Evolutionary conservation across 2,888 invertebrate species (phyloP), one percentile per base, ranked within the genome.

Genomic region (Clusia tigrina): DNA sequence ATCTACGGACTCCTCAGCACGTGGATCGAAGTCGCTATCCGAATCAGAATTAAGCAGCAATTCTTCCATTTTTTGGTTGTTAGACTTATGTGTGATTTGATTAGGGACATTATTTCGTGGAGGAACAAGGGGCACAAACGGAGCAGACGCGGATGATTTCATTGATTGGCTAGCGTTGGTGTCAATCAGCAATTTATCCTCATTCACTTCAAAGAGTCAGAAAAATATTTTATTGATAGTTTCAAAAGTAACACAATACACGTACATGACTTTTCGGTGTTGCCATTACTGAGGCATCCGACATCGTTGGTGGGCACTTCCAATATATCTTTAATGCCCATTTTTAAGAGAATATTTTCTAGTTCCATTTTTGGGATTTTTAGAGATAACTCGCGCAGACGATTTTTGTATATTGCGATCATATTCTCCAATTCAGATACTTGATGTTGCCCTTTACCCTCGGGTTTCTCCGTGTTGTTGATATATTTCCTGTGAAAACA

Each of bases 401-500:
- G 89, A 78, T 89, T 91, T 82, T 92, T 92, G 81, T 95, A 92
- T 46, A 90, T 87, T 67, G 89, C 89, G 82, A 95, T 92, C 79
- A 96, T 96, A 70, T 90, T 87, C 82, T 97, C 96, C 72, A 97
- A 83, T 73, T 91, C 90, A 78, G 93, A 92, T 69, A 97, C 93
- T 81, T 93, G 92, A 74, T 95, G 91, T 76, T 96, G 94, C 59
- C 96, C 87, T 79, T 95, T 91, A 80, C 93, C 92, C 81, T 97
- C 96, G 64, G 94, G 94, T 81, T 92, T 92, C 63, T 94, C 94
- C 60, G 94, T 94, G 66, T 94, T 94, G 81, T 95, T 97, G 77
- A 98, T 86, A 85, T 96, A 98, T 78, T 94, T 89, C 83, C 92
- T 93, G 86, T 87, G 25, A 58, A 17, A 5, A 38, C 12, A 12